Evolutionary conservation across 1,140 invertebrate genomes (phyloP), one percentile per base, ranked within the genome.

Genomic region (Physella acuta): DNA sequence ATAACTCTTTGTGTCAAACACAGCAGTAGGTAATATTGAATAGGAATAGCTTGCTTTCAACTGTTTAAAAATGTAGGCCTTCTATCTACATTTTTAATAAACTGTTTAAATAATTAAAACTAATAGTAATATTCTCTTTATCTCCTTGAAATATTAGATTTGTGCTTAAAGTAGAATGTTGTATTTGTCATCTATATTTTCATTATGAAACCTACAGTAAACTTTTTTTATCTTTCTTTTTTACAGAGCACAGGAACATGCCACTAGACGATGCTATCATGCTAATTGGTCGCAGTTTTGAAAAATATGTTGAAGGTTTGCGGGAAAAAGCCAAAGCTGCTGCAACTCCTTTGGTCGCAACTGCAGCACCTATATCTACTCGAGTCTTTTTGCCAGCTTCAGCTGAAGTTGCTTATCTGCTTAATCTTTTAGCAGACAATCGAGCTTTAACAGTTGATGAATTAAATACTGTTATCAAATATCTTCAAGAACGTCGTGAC

Each of bases 211-310:
- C n/a, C n/a, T n/a, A n/a, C n/a, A 14, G 44, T 49, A n/a, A 49
- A n/a, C n/a, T n/a, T n/a, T n/a, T n/a, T n/a, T 24, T 55, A 26
- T 49, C n/a, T 34, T 66, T 51, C 52, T 1, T n/a, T 20, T 26
- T 37, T 33, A 73, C 85, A 92, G 94, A 96, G 81, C 94, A 97
- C 80, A 89, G 94, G 73, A 95, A 97, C 84, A 96, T 97, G 93
- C 94, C 93, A 0, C 78, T 95, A n/a, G 93, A 95, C 63, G 93
- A 95, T 85, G 93, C 94, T 1, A 87, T 96, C 66, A 88, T 88
- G 69, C 86, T 96, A 51, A 87, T 97, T 31, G 87, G 88, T 28
- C 88, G 90, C 26, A 94, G 93, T 83, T 95, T 93, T 85, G 89
- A 90, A 62, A 89, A 89, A 63, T 93, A 93, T 81, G 90, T 93